phyloP scores from a whole-genome alignment of 2,797 vertebrate species.

The Gephyroberyx darwinii region DNA sequence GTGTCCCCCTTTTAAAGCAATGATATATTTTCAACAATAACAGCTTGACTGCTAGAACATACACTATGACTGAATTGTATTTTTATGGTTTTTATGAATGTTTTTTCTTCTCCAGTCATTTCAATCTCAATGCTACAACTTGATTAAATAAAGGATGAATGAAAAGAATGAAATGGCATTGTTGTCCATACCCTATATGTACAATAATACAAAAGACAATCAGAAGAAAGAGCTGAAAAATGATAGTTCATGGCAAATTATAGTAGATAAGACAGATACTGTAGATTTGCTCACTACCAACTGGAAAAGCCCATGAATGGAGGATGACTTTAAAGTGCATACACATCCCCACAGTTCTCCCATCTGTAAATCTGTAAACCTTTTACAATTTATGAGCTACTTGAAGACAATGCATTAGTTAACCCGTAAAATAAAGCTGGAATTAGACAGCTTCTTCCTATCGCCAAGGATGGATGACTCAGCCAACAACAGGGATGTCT shows the following conservation, averaged over 20 bases:
- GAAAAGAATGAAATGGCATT: no score
- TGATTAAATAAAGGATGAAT: no score
- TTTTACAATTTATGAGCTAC: slow-evolving; percentile 19
- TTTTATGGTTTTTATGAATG: no score
- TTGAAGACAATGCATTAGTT: slow-evolving; percentile 43
- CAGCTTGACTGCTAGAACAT: no score
- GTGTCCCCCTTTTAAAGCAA: no score
- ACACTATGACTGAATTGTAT: no score
- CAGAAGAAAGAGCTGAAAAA: not conserved
- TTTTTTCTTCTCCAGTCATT: no score
- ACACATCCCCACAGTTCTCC: not conserved
- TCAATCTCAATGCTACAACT: no score
- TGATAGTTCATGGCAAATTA: not conserved
- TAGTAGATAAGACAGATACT: not conserved
- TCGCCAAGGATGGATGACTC: not conserved
- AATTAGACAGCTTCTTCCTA: not conserved
- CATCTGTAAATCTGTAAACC: slow-evolving; percentile 24
- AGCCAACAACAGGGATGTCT: not conserved
- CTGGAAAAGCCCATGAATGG: slow-evolving; percentile 1
- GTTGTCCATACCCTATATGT: not conserved
- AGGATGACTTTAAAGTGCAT: slow-evolving; percentile 32
- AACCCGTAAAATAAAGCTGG: slow-evolving; percentile 30
- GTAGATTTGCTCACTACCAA: slow-evolving; percentile 2
- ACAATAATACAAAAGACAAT: not conserved
- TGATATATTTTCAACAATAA: no score